These are phyloP conservation scores for Eupithecia abbreviata DNA, from an alignment of 2,888 invertebrate genomes.

Conservation along the genomic window DNA sequence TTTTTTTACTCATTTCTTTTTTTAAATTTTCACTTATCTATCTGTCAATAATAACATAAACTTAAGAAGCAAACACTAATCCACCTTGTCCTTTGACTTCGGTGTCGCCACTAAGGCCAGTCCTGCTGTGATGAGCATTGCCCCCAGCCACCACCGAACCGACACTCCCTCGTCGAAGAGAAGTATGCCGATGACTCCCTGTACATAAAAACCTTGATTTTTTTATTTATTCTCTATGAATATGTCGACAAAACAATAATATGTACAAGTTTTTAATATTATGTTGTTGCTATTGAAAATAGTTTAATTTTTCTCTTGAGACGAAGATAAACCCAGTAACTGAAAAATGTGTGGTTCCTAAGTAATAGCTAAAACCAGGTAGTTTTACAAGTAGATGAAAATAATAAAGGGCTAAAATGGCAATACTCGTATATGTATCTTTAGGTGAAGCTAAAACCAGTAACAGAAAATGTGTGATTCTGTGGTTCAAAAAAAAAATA, in stretches of 20 bases:
- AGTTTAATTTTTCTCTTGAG: not conserved
- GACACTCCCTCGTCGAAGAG: conserved; percentile 89
- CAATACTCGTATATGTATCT: not conserved
- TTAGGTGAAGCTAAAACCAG: not conserved
- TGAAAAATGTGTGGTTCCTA: no score
- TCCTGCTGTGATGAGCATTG: conserved; percentile 87
- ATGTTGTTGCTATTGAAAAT: no score
- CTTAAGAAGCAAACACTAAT: conserved; percentile 43
- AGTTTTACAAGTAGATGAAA: no score
- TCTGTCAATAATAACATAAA: not conserved
- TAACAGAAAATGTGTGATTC: no score
- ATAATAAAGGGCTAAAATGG: no score
- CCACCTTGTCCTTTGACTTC: conserved; percentile 48
- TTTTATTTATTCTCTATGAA: no score
- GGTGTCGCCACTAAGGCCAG: conserved; percentile 85
- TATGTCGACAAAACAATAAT: not conserved
- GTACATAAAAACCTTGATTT: not conserved
- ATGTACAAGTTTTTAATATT: not conserved
- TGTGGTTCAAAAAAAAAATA: no score
- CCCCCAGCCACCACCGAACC: conserved; percentile 88
- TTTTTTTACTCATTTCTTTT: not conserved
- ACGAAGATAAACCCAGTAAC: not conserved
- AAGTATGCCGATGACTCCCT: conserved; percentile 89
- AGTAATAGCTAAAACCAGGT: no score
- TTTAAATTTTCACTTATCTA: not conserved